Evolutionary conservation across 2,888 invertebrate genomes (phyloP).

Genomic region (Crossocerus cetratus): DNA sequence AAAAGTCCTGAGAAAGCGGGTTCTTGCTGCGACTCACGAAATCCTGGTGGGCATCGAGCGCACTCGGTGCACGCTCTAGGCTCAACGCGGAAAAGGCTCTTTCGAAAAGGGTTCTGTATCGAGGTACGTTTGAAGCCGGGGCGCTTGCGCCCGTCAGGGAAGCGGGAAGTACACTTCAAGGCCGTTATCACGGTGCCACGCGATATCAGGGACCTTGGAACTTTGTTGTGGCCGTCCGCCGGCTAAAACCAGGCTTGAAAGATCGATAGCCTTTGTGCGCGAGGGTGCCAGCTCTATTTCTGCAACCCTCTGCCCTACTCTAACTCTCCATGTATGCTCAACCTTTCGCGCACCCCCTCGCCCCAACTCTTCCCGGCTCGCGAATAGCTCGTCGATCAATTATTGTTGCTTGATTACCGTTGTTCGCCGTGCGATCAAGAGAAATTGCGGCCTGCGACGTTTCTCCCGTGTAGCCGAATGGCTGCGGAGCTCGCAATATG

Average conservation of each 20-base stretch:
- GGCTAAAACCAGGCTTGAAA: not conserved
- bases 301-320: not conserved
- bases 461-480: too few relatives aligned
- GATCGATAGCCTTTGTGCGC: not conserved
- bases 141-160: not conserved
- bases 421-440: too few relatives aligned
- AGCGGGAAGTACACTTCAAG: slow-evolving; percentile 22
- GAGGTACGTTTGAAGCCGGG: slow-evolving; percentile 1
- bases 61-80: not conserved
- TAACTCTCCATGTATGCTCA: too few relatives aligned
- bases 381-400: too few relatives aligned
- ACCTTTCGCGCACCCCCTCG: too few relatives aligned
- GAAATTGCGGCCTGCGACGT: too few relatives aligned
- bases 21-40: slow-evolving; percentile 17
- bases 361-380: too few relatives aligned
- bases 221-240: slow-evolving; percentile 5
- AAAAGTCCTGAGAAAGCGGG: not conserved
- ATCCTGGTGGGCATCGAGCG: slow-evolving; percentile 27
- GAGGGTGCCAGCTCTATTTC: not conserved
- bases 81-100: slow-evolving; percentile 2
- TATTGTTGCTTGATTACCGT: too few relatives aligned
- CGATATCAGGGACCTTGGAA: slow-evolving; percentile 33
- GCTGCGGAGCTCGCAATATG: too few relatives aligned
- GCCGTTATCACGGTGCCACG: slow-evolving; percentile 24
- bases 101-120: not conserved